Evolutionary conservation across 2,888 invertebrate genomes (phyloP), one percentile per base, ranked within the genome.

Genomic region (Heliconius ismenius): DNA sequence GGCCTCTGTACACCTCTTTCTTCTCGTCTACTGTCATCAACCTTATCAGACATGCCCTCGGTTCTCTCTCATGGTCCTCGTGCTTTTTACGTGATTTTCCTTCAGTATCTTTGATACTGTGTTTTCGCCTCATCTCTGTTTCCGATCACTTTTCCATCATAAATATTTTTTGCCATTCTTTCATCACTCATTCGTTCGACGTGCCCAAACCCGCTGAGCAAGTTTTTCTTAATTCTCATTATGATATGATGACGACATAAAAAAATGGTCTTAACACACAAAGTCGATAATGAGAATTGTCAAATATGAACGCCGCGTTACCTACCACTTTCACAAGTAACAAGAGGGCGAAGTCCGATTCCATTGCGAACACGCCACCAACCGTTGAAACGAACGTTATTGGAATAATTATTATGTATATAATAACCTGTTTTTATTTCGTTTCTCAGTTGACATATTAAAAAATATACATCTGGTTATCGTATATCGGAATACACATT

Each of bases 281-380:
- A 13, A 32, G 3, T 28, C 36, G 13, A 58, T 36, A 70, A 70
- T 32, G 15, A 58, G 15, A 70, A 70, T 13, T n/a, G 58, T 58
- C 36, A 70, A 70, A 70, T 70, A 70, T 70, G 70, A 70, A 58
- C 36, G 28, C 58, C 58, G 36, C 67, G 18, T 54, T 54, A 54
- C 54, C 32, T 70, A 54, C 58, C 76, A 77, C 79, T 79, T 79
- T 79, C 79, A 79, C 79, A 54, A 69, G 24, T 6, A 32, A n/a
- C 39, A 75, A 77, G 75, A 63, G 75, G 36, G 62, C 77, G 43
- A 79, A 76, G 77, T 76, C 76, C 76, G 62, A 74, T 49, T 65
- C 21, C 54, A 74, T 24, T 36, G n/a, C 32, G 58, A 58, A 70
- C 70, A n/a, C 28, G 68, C 65, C 63, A 67, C 32, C 26, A n/a